These are phyloP conservation scores for Hydriomena furcata DNA, from an alignment of 2,888 invertebrate species.

Conservation along the genomic window DNA sequence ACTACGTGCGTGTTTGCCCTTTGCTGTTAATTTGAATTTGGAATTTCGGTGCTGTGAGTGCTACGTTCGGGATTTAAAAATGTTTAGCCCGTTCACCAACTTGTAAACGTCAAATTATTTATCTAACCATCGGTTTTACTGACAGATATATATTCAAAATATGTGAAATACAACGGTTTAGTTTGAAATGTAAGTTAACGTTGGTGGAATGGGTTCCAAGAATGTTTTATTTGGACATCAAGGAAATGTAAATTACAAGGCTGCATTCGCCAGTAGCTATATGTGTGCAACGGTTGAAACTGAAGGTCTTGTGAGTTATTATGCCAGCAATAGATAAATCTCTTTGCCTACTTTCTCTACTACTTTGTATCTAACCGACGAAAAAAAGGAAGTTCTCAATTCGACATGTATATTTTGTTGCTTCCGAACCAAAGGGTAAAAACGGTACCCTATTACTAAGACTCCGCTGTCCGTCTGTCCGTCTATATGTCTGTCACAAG, in stretches of 20 bases:
- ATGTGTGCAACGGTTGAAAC: neutral
- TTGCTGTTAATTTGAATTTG: constrained; percentile 56
- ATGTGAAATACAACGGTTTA: neutral
- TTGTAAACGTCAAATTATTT: neutral
- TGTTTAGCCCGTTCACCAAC: constrained; percentile 10
- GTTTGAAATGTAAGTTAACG: neutral
- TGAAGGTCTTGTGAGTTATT: constrained; percentile 3
- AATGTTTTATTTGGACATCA: constrained; percentile 21
- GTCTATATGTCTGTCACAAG: no score
- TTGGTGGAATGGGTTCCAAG: neutral
- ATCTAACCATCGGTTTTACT: neutral
- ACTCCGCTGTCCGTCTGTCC: no score
- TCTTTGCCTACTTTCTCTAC: neutral
- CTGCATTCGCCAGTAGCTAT: constrained; percentile 8
- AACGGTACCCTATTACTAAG: no score
- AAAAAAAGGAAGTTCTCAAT: no score
- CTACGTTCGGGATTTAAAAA: constrained; percentile 21
- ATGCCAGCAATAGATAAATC: no score
- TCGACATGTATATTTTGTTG: no score
- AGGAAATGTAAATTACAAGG: constrained; percentile 20
- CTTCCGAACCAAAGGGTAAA: no score
- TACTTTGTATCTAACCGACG: no score
- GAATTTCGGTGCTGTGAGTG: constrained; percentile 43
- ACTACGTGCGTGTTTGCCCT: constrained; percentile 60
- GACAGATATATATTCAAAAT: neutral